phyloP scores from a whole-genome alignment of 2,113 vertebrate genomes.

The Platichthys stellatus region DNA sequence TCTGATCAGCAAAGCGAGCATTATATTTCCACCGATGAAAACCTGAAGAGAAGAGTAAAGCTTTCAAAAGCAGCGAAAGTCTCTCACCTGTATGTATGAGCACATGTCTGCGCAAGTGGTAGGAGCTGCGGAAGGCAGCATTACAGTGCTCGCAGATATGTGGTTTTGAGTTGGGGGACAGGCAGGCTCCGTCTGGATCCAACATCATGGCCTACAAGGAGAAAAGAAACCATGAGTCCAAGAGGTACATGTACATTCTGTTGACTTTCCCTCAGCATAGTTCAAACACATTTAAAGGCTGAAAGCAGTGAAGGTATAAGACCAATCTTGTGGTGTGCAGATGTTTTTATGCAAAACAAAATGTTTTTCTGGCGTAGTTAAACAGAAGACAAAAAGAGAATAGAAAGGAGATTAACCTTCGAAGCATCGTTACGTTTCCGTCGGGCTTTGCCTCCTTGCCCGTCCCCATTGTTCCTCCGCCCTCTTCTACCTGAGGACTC shows the following conservation, averaged over 20 bases:
- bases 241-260: too few species aligned
- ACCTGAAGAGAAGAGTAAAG: background rate
- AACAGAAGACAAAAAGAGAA: background rate
- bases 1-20: background rate
- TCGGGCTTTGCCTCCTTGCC: constrained; percentile 94
- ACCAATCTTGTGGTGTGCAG: too few species aligned
- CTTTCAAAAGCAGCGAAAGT: constrained; percentile 54
- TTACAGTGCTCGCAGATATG: constrained; percentile 98
- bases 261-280: too few species aligned
- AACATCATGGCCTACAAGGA: constrained; percentile 83
- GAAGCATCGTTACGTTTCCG: constrained; percentile 88
- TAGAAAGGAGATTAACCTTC: constrained; percentile 69
- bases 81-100: constrained; percentile 95
- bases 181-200: constrained; percentile 87
- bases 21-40: background rate
- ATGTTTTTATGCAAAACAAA: too few species aligned
- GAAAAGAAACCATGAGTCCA: background rate
- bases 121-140: constrained; percentile 97
- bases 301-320: too few species aligned
- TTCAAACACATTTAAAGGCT: too few species aligned
- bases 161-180: constrained; percentile 95
- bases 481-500: constrained; percentile 89
- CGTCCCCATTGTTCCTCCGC: constrained; percentile 92
- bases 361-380: background rate
- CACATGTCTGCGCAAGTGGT: constrained; percentile 97